Base-by-base conservation (phyloP, 1,140 invertebrate species). In the Cyclina sinensis region DNA sequence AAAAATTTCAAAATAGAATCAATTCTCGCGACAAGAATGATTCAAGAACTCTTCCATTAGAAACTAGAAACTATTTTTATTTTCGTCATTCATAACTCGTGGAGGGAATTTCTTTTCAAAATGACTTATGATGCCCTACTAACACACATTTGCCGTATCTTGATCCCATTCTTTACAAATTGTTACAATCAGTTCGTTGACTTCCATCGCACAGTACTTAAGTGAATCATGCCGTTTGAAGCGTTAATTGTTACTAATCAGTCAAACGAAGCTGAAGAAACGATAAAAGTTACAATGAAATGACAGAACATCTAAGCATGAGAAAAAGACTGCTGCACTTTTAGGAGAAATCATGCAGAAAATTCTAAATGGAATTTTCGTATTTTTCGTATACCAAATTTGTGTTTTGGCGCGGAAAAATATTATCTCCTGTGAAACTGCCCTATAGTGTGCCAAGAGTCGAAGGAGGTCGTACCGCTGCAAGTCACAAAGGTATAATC, bases 201-300 rank as follows among this genome's bases (percentile, higher is more conserved):
- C n/a, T 37, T 27, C 24, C 32, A 37, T 37, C 14, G 65, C 65
- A 70, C 27, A 65, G 27, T 37, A 27, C 65, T 39, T 2, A 70
- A 2, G 35, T 70, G 27, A 37, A 70, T 70, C 37, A 27, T 0
- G 32, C 32, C 32, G 32, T 39, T 70, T 70, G 65, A 73, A 84
- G 43, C 68, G 65, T 73, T 73, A 74, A 70, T 48, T 54, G 82
- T 84, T 73, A 84, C 82, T 84, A 84, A 84, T 84, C 74, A 84
- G 46, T n/a, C 27, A 51, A 84, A 84, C 74, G 82, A 84, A 74
- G 82, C 82, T 24, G 82, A 84, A 84, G 27, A n/a, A 32, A 12
- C 21, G 62, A 73, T 73, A 81, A 81, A 57, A 32, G n/a, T 81
- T 39, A 81, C 37, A 59, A 43, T 48, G 46, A 54, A 32, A 37